A percentile compares a stretch with the other conserved stretches of the same genome.
Conservation (phyloP, 2,888 invertebrate genomes). For the Cheilosia grossa region DNA sequence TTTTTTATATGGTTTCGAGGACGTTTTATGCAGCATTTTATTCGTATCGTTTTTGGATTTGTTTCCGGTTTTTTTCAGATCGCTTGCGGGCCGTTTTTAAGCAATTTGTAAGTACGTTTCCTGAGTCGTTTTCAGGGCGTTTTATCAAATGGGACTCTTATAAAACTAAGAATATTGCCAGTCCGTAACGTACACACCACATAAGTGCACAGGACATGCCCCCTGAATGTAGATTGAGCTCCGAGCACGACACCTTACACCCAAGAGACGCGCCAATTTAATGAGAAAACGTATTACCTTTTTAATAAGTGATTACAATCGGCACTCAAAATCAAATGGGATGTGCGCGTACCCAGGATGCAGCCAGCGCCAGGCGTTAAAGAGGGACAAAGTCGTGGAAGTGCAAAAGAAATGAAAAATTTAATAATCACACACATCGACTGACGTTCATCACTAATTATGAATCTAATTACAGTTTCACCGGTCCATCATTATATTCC, state of each 20-base stretch:
- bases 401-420: conserved; percentile 2
- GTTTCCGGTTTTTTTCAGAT: background rate
- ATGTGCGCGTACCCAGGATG: background rate
- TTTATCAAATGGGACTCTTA: no score
- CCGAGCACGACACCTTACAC: conserved; percentile 8
- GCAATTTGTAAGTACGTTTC: background rate
- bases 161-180: no score
- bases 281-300: conserved; percentile 51
- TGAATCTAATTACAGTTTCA: conserved; percentile 63
- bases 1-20: no score
- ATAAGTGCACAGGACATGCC: conserved; percentile 15
- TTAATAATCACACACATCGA: conserved; percentile 52
- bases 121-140: no score
- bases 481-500: conserved; percentile 43
- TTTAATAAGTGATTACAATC: conserved; percentile 59
- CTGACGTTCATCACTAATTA: conserved; percentile 61
- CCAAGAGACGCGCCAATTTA: conserved; percentile 37
- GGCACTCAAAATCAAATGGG: background rate
- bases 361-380: conserved; percentile 60
- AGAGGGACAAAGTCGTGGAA: background rate
- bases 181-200: no score
- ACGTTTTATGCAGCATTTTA: no score
- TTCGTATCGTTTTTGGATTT: no score
- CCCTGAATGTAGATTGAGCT: conserved; percentile 41
- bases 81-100: conserved; percentile 48